Percentiles rank a stretch among this genome's conserved stretches.
Evolutionary conservation across 2,888 invertebrate genomes (phyloP).

Genomic region (Sycophila texana): DNA sequence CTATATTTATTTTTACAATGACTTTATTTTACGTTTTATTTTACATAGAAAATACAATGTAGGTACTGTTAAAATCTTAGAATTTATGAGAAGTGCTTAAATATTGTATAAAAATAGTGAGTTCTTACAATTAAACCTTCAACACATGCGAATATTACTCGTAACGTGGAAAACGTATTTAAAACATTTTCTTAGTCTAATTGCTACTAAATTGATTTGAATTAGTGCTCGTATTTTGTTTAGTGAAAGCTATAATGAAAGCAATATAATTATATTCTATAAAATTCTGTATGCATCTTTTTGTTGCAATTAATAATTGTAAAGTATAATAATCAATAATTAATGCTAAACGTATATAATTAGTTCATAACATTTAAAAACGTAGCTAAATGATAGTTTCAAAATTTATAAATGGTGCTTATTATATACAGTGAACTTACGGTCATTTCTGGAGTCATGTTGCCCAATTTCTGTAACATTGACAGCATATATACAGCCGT

Average conservation of each 20-base stretch:
- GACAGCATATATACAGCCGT: constrained; percentile 75
- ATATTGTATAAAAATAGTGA: constrained; percentile 9
- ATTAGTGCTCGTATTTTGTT: too few relatives aligned
- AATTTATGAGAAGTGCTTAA: constrained; percentile 4
- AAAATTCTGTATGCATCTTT: too few relatives aligned
- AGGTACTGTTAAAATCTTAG: neutral
- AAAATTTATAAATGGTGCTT: constrained; percentile 50
- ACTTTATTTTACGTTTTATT: constrained; percentile 28
- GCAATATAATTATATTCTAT: too few relatives aligned
- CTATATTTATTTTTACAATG: constrained; percentile 36
- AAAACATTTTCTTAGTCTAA: neutral
- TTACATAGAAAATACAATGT: constrained; percentile 17
- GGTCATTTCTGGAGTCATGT: constrained; percentile 76
- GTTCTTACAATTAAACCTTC: neutral
- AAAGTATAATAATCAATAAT: neutral
- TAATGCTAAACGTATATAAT: constrained; percentile 1
- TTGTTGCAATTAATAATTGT: neutral
- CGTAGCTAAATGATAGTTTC: neutral
- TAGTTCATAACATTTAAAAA: constrained; percentile 2
- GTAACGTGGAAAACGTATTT: neutral
- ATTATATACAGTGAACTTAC: constrained; percentile 75
- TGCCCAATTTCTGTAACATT: constrained; percentile 75
- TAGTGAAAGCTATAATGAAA: too few relatives aligned
- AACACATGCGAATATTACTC: constrained; percentile 1
- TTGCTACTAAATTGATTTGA: neutral